Evolutionary conservation across 2,113 vertebrate species (phyloP).

Genomic region (Tetrax tetrax): DNA sequence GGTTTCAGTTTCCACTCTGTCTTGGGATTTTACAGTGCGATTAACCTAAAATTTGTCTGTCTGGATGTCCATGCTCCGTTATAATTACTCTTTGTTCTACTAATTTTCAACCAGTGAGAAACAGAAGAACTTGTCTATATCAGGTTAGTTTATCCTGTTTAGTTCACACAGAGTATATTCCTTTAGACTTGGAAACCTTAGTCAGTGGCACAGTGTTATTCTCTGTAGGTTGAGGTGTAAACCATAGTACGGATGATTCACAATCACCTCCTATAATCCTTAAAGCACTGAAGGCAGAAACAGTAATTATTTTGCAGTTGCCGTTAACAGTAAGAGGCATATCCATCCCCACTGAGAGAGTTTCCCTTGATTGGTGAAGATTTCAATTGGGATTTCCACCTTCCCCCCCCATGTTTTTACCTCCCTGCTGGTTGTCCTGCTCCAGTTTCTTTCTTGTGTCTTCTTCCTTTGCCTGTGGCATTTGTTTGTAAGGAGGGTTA

Average conservation of each 20-base stretch:
- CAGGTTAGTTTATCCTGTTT: not conserved
- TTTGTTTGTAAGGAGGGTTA: not conserved
- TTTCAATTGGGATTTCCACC: too few relatives aligned
- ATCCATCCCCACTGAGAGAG: not conserved
- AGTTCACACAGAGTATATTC: not conserved
- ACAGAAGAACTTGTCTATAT: not conserved
- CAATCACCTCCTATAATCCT: not conserved
- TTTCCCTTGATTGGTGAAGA: not conserved
- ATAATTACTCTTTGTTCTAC: not conserved
- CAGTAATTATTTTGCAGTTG: not conserved
- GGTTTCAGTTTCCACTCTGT: not conserved
- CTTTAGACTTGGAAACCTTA: not conserved
- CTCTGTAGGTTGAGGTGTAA: not conserved
- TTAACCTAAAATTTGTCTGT: not conserved
- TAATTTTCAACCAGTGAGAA: not conserved
- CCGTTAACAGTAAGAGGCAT: not conserved
- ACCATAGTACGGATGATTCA: not conserved
- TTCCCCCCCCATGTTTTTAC: not conserved
- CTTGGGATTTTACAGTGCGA: not conserved
- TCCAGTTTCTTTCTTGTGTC: not conserved
- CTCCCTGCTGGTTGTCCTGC: not conserved
- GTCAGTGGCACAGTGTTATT: not conserved
- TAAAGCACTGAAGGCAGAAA: not conserved
- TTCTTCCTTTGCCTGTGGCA: not conserved
- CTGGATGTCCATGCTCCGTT: accelerated